These are phyloP conservation scores for Copsychus sechellarum DNA, from an alignment of 2,113 vertebrate species.

Conservation along the genomic window DNA sequence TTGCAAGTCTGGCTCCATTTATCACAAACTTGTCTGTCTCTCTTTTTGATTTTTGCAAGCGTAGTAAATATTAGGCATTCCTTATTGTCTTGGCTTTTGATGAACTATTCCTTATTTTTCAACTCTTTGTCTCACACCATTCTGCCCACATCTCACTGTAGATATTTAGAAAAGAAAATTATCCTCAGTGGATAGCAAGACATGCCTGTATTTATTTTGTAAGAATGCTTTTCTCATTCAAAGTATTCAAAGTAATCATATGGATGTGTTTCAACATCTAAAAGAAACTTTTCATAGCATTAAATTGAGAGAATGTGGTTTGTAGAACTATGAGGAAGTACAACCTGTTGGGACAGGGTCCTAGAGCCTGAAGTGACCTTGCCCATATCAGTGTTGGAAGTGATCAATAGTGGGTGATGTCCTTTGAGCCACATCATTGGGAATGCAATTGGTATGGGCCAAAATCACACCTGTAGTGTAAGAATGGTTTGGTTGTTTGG, in stretches of 20 bases:
- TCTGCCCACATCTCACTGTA: background rate
- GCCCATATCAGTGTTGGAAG: background rate
- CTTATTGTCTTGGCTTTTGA: no score
- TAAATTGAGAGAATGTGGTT: background rate
- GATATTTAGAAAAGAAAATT: background rate
- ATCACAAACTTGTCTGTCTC: no score
- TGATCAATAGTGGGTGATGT: background rate
- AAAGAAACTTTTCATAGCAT: background rate
- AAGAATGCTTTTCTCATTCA: background rate
- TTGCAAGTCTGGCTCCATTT: no score
- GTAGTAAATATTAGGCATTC: no score
- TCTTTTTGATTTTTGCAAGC: no score
- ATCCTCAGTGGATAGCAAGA: background rate
- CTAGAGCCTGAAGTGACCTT: background rate
- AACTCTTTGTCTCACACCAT: background rate
- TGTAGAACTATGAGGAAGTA: background rate
- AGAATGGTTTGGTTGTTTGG: background rate
- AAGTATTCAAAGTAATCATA: background rate
- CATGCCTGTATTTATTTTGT: background rate
- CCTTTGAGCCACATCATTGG: background rate
- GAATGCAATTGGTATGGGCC: background rate
- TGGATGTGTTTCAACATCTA: background rate
- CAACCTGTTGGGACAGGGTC: background rate
- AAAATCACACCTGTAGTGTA: background rate
- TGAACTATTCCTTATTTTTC: no score